Base-by-base conservation (phyloP, 2,888 invertebrate species). In the Autographa pulchrina region DNA sequence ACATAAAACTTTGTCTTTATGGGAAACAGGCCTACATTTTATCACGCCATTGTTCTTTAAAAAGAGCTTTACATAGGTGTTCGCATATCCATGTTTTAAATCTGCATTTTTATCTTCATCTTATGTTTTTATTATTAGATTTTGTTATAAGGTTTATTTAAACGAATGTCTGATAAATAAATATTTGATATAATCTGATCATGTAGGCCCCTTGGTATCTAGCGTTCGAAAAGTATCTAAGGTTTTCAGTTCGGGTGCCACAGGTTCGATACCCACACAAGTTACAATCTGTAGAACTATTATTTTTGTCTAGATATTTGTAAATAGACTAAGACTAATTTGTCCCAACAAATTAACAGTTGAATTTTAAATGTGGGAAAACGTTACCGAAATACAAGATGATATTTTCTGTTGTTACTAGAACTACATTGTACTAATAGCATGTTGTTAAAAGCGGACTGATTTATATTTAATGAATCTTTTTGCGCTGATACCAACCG, bases 401-500 rank as follows among this genome's bases (percentile, higher is more conserved):
- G 20, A 8, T 56, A 25, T 56, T 8, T 56, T 56, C 4, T 20
- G 18, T 18, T 48, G 52, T 62, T 59, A 41, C 58, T 71, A 38
- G 32, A 70, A 25, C 41, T 62, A 41, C 14, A 11, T 31, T 13
- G n/a, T 20, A 54, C 9, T 54, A n/a, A 20, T 54, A 7, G n/a
- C 7, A 6, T 13, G 48, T 16, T n/a, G 6, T 48, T n/a, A 48
- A n/a, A 43, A n/a, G n/a, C 32, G 32, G 56, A 58, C 14, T 32
- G 9, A 6, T 63, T 60, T 59, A 6, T 35, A 65, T 68, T 25
- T 20, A 54, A 48, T 59, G 69, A 68, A 72, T 52, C 35, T 58
- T 68, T 59, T 38, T 25, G 18, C 63, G 7, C 66, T 72, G 71
- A 63, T 48, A 66, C 60, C 41, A 67, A 60, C 65, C 56, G 56